Percentiles rank a stretch among this genome's conserved stretches.
Conservation (phyloP, 2,797 vertebrate species). For the Amblyopsis hoosieri region DNA sequence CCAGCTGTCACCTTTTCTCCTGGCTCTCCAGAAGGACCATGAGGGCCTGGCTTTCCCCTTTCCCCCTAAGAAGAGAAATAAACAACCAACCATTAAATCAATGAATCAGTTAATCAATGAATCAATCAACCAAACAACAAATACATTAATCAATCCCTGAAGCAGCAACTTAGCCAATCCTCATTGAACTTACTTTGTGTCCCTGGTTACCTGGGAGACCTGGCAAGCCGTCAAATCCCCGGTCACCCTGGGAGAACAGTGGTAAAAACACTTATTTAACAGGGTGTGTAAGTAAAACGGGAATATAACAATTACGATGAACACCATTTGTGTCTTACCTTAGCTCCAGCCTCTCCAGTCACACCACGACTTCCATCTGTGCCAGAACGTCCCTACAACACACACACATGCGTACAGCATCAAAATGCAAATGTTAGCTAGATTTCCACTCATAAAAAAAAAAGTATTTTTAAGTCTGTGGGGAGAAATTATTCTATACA, state of each 20-base stretch:
- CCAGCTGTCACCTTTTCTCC: constrained; percentile 85
- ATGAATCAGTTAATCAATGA: not conserved
- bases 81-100: not conserved
- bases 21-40: constrained; percentile 78
- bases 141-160: not conserved
- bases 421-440: not conserved
- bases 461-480: not conserved
- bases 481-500: not conserved
- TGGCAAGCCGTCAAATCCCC: constrained; percentile 92
- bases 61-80: constrained; percentile 80
- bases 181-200: constrained; percentile 81
- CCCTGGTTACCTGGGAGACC: constrained; percentile 93
- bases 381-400: constrained; percentile 86
- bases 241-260: constrained; percentile 81
- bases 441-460: not conserved
- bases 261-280: not conserved
- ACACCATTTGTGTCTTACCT: constrained; percentile 76
- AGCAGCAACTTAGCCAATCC: not conserved
- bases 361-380: constrained; percentile 89
- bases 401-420: not conserved
- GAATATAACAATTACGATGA: not conserved
- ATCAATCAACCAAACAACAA: constrained; percentile 15
- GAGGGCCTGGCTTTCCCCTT: constrained; percentile 84
- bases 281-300: not conserved
- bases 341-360: constrained; percentile 89